Evolutionary conservation across 2,113 vertebrate species (phyloP).

Genomic region (Proterorhinus semilunaris): DNA sequence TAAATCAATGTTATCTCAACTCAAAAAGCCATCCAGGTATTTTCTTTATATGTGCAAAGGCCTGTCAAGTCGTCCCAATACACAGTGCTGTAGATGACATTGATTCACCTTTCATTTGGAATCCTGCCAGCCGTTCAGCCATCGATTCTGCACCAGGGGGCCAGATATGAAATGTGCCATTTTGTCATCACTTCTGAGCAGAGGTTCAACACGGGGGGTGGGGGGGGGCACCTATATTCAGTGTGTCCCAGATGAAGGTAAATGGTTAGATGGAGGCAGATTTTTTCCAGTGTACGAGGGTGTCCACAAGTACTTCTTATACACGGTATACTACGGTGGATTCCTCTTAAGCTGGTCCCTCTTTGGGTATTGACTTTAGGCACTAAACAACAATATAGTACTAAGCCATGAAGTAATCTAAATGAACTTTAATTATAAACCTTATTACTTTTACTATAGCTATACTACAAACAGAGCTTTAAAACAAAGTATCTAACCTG

Average conservation of each 20-base stretch:
- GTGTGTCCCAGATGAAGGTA: not conserved
- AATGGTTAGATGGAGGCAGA: no score
- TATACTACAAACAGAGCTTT: no score
- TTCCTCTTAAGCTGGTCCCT: no score
- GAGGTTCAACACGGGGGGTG: not conserved
- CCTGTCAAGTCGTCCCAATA: slow-evolving; percentile 53
- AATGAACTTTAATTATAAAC: no score
- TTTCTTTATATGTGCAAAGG: slow-evolving; percentile 51
- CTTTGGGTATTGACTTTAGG: no score
- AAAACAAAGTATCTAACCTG: no score
- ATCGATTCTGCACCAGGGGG: slow-evolving; percentile 67
- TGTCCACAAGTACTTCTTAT: no score
- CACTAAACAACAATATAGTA: no score
- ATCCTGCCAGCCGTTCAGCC: slow-evolving; percentile 54
- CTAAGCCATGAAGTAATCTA: no score
- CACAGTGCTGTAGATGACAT: slow-evolving; percentile 66
- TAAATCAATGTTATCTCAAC: slow-evolving; percentile 69
- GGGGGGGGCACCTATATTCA: not conserved
- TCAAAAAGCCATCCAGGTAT: slow-evolving; percentile 38
- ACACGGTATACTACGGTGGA: no score
- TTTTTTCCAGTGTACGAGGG: no score
- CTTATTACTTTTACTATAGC: no score
- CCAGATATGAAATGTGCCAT: slow-evolving; percentile 60
- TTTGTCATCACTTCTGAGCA: slow-evolving; percentile 43
- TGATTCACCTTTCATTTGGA: slow-evolving; percentile 72